A percentile compares a stretch with the other conserved stretches of the same genome.
Evolutionary conservation across 1,140 invertebrate species (phyloP).

Genomic region (Heterodera schachtii): DNA sequence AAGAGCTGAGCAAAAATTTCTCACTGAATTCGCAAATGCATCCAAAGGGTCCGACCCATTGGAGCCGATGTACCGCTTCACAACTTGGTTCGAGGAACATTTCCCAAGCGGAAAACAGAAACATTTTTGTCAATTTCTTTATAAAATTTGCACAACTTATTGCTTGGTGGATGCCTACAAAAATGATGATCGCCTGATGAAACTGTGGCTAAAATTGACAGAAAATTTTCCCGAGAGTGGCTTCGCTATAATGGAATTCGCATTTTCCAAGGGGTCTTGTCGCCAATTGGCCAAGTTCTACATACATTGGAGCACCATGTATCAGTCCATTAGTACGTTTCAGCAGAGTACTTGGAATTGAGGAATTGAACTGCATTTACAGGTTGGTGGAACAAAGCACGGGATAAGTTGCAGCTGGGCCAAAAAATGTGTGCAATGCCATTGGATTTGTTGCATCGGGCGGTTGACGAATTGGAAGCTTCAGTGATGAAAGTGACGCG

Average conservation of each 20-base stretch:
- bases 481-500: conserved; percentile 12
- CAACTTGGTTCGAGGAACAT: conserved; percentile 47
- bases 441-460: conserved; percentile 31
- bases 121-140: conserved; percentile 48
- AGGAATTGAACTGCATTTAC: not conserved
- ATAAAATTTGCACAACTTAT: conserved; percentile 50
- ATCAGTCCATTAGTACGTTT: conserved; percentile 42
- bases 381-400: conserved; percentile 42
- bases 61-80: conserved; percentile 35
- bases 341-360: not conserved
- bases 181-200: conserved; percentile 53
- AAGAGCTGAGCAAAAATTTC: conserved; percentile 48
- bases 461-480: conserved; percentile 32
- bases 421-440: conserved; percentile 41
- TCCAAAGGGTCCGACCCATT: conserved; percentile 28
- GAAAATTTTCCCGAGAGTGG: conserved; percentile 50
- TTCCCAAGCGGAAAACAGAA: conserved; percentile 47
- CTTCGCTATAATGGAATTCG: conserved; percentile 52
- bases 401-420: conserved; percentile 45
- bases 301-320: conserved; percentile 50
- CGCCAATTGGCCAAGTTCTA: conserved; percentile 50
- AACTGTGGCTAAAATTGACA: conserved; percentile 44
- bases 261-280: conserved; percentile 47
- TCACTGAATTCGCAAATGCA: conserved; percentile 42
- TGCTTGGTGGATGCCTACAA: conserved; percentile 33